Base-by-base conservation (phyloP, 2,888 invertebrate species). In the Laspeyria flexula region DNA sequence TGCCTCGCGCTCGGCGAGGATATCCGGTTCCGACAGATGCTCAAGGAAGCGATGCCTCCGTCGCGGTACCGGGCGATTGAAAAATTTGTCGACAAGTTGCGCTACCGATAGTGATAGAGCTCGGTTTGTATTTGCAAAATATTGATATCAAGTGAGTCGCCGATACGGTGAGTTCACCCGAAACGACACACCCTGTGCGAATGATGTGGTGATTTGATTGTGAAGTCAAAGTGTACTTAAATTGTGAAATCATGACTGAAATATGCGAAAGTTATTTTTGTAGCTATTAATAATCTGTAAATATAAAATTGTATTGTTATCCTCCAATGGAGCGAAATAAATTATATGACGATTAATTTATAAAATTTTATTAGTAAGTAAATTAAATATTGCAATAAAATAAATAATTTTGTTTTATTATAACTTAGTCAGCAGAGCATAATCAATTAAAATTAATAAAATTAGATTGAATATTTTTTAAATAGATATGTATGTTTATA, bases 1-100 rank as follows among this genome's bases (percentile, higher is more conserved):
- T 96, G 98, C 72, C 93, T 95, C 13, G 89, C 94, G 43, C 88
- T 98, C 35, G 94, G 96, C 43, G 93, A 94, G 15, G 96, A 97
- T 83, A 93, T 93, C 5, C 95, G 95, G 44, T 98, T 98, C 83
- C 95, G 95, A 43, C 95, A 94, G 60, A 92, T 96, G 71, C 86
- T 99, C 35, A 92, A 95, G 58, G 98, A 97, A 64, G 95, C 97
- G 6, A 96, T 98, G 75, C 95, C 96, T 30, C 93, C 95, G 10
- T 95, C 95, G 65, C 95, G 96, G 5, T 94, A 97, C 73, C 94
- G 97, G 59, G 96, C 97, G 75, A 96, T 98, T 49, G 96, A 96
- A 73, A 98, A 98, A 81, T 95, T 96, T 47, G 88, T 98, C 39
- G 94, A 93, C 57, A 93, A 93, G 61, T 87, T 95, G 44, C 81